These are phyloP conservation scores for Hormiphora californensis DNA, from an alignment of 37 sponge, comb jelly and placozoan genomes.

Conservation along the genomic window DNA sequence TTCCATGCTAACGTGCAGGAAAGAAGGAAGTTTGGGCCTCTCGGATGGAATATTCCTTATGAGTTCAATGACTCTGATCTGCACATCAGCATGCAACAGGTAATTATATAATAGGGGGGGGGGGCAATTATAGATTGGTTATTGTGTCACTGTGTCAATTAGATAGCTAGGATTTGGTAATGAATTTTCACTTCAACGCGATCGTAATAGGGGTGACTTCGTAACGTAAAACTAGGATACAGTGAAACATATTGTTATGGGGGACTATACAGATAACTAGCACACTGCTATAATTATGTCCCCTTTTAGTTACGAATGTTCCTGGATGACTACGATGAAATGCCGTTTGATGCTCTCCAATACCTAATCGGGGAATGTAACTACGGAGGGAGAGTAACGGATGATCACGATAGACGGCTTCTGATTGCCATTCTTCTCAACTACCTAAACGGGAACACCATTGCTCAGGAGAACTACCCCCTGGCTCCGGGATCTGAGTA, in stretches of 20 bases:
- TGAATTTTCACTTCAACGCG: not conserved
- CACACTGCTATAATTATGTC: not conserved
- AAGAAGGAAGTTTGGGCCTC: conserved; percentile 59
- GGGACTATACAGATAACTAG: too few relatives aligned
- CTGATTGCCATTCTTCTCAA: not conserved
- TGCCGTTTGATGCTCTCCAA: conserved; percentile 50
- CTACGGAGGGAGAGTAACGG: conserved; percentile 64
- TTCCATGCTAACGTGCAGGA: conserved; percentile 63
- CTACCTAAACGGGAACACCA: conserved; percentile 1
- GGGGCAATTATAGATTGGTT: not conserved
- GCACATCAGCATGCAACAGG: conserved; percentile 58
- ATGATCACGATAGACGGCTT: conserved; percentile 57
- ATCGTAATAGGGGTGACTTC: not conserved
- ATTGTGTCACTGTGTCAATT: too few relatives aligned
- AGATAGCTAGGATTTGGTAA: too few relatives aligned
- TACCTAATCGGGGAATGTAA: conserved; percentile 61
- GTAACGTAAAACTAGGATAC: not conserved
- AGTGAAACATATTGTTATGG: too few relatives aligned
- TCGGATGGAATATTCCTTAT: conserved; percentile 64
- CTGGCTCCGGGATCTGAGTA: not conserved
- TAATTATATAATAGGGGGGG: not conserved
- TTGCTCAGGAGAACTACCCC: not conserved
- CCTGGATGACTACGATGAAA: conserved; percentile 52
- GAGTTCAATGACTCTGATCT: conserved; percentile 66
- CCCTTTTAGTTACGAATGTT: conserved; percentile 28